phyloP scores from a whole-genome alignment of 2,113 vertebrate genomes.

The Alouatta palliata region DNA sequence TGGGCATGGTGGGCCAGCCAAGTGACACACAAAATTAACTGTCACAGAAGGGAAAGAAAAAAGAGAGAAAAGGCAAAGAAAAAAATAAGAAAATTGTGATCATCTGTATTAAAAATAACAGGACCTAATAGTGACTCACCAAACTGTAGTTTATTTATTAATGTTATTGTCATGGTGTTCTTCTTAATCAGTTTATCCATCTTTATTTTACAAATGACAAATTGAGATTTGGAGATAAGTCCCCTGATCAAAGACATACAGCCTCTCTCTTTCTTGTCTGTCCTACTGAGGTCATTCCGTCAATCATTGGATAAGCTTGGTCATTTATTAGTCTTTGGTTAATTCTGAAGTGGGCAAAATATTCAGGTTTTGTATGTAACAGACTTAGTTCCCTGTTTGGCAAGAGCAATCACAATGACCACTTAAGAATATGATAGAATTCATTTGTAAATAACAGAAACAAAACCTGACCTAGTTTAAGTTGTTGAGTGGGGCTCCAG shows the following conservation, averaged over 20 bases:
- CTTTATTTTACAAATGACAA: background rate
- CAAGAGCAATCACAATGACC: background rate
- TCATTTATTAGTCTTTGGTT: background rate
- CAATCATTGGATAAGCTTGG: fast-evolving
- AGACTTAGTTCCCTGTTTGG: background rate
- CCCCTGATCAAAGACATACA: background rate
- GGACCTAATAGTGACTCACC: background rate
- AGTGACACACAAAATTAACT: background rate
- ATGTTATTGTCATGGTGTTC: background rate
- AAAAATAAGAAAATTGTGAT: background rate
- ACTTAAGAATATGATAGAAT: background rate
- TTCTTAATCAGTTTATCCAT: background rate
- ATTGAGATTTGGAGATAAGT: background rate
- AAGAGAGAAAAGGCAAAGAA: background rate
- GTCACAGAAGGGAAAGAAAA: background rate
- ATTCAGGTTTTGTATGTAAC: background rate
- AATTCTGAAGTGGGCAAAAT: background rate
- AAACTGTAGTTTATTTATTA: background rate
- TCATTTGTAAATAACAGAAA: slow-evolving; percentile 31
- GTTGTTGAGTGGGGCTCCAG: background rate
- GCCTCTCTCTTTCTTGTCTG: background rate
- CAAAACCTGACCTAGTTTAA: slow-evolving; percentile 49
- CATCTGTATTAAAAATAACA: background rate
- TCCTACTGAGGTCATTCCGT: background rate
- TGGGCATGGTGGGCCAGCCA: background rate